These are phyloP conservation scores for Nudaria mundana DNA, from an alignment of 2,888 invertebrate genomes.

Conservation along the genomic window DNA sequence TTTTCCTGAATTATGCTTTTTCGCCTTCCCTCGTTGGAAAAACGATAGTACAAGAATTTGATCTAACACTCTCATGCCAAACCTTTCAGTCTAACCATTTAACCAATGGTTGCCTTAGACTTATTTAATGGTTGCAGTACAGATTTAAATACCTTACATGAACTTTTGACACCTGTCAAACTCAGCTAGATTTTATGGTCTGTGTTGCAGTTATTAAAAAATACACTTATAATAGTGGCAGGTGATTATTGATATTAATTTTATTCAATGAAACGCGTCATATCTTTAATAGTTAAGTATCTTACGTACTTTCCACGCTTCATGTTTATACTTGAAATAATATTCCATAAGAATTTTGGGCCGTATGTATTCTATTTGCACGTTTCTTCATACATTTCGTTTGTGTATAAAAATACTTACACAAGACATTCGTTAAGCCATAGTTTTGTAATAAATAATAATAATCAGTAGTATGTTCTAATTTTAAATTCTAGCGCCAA, in stretches of 20 bases:
- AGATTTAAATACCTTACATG: no score
- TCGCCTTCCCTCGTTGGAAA: slow-evolving; percentile 23
- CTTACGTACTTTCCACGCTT: slow-evolving; percentile 13
- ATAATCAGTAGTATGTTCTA: slow-evolving; percentile 1
- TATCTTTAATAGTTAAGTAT: slow-evolving; percentile 8
- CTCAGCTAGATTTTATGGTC: neutral
- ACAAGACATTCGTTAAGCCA: slow-evolving; percentile 6
- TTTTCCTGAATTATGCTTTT: slow-evolving; percentile 7
- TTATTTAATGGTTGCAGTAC: slow-evolving; percentile 33
- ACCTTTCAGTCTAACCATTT: slow-evolving; percentile 48
- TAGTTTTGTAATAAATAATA: slow-evolving; percentile 4
- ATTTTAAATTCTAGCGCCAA: neutral
- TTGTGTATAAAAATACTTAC: slow-evolving; percentile 12
- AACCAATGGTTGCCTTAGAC: slow-evolving; percentile 71
- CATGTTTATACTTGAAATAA: slow-evolving; percentile 6
- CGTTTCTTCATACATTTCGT: slow-evolving; percentile 7
- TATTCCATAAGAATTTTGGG: slow-evolving; percentile 11
- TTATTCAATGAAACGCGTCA: slow-evolving; percentile 26
- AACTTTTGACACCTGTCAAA: no score
- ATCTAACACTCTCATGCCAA: slow-evolving; percentile 51
- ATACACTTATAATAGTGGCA: slow-evolving; percentile 32
- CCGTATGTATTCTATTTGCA: no score
- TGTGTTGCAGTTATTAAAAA: slow-evolving; percentile 25
- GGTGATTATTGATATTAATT: slow-evolving; percentile 26
- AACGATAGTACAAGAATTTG: slow-evolving; percentile 31